A percentile compares a stretch with the other conserved stretches of the same genome.
phyloP scores from a whole-genome alignment of 2,113 vertebrate species.

The Bombycilla garrulus region DNA sequence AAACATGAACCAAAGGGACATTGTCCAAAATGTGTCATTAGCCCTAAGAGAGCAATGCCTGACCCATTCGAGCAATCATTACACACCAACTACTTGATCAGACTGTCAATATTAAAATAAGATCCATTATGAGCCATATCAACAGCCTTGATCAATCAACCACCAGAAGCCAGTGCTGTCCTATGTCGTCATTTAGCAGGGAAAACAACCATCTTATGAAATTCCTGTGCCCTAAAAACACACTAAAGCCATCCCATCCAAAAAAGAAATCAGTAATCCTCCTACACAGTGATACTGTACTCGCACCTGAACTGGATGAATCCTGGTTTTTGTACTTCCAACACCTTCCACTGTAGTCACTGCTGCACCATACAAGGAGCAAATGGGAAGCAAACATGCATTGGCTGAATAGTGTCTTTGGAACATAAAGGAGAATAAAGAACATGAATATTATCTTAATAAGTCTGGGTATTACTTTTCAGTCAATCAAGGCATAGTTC shows the following conservation, averaged over 20 bases:
- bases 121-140: neutral
- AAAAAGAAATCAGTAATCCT: neutral
- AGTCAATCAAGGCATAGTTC: neutral
- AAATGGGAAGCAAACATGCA: constrained; percentile 81
- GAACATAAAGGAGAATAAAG: constrained; percentile 5
- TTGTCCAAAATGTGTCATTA: neutral
- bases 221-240: neutral
- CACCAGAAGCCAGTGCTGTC: neutral
- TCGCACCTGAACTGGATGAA: constrained; percentile 83
- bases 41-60: neutral
- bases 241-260: neutral
- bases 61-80: neutral
- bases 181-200: neutral
- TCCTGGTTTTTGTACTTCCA: constrained; percentile 79
- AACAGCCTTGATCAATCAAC: neutral
- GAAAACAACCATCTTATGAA: neutral
- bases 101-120: neutral
- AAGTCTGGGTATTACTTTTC: neutral
- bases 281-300: neutral
- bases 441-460: neutral
- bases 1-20: neutral
- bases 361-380: constrained; percentile 76
- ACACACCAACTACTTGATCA: neutral
- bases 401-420: constrained; percentile 80
- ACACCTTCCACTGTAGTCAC: constrained; percentile 84